These are phyloP conservation scores for Apamea epomidion DNA, from an alignment of 2,888 invertebrate genomes.

Conservation along the genomic window DNA sequence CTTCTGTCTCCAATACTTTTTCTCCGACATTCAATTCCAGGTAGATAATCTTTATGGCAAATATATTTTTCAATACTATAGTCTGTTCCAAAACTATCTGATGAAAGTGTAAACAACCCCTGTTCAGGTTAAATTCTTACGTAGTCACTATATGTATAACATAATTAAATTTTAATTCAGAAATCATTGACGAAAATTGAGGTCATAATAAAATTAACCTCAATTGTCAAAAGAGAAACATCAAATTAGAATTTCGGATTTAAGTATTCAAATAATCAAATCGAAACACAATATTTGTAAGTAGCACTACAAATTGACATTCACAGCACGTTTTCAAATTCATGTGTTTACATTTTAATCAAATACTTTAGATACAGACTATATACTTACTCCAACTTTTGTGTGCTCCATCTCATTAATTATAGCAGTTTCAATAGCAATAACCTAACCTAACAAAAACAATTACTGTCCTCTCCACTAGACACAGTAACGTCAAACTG, in stretches of 20 bases:
- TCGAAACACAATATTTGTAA: neutral
- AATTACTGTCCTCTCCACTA: conserved; percentile 29
- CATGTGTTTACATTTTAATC: neutral
- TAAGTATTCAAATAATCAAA: neutral
- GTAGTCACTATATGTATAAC: neutral
- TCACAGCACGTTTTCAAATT: neutral
- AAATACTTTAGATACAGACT: neutral
- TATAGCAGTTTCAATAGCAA: neutral
- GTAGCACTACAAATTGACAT: neutral
- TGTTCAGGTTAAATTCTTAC: neutral
- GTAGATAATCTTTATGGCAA: neutral
- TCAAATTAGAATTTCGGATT: neutral
- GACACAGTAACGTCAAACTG: conserved; percentile 44
- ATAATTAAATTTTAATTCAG: neutral
- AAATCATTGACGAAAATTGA: neutral
- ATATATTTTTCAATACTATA: neutral
- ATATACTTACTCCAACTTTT: too few species aligned
- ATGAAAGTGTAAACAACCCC: neutral
- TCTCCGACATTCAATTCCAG: neutral
- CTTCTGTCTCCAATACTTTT: neutral
- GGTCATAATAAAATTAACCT: neutral
- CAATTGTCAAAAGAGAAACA: neutral
- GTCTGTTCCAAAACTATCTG: neutral
- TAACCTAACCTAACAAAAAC: neutral
- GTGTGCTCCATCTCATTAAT: neutral